These are phyloP conservation scores for Rutilus rutilus DNA, from an alignment of 2,113 vertebrate genomes.

Conservation along the genomic window DNA sequence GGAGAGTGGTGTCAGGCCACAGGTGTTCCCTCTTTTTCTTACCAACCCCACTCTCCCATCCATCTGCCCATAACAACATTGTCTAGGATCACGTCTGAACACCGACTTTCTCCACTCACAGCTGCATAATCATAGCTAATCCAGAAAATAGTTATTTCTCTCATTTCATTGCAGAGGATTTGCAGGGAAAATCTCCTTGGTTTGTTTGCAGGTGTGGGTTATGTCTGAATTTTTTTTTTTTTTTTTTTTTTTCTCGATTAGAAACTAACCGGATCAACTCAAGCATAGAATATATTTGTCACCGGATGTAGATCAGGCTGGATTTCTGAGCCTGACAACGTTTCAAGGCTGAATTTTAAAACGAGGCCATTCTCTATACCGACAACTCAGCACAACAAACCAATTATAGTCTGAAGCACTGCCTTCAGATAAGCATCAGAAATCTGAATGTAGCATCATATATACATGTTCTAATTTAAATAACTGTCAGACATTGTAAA, in stretches of 20 bases:
- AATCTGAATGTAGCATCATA: slow-evolving; percentile 15
- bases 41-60: slow-evolving; percentile 37
- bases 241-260: background rate
- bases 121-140: slow-evolving; percentile 48
- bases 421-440: slow-evolving; percentile 31
- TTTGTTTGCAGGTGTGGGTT: background rate
- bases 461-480: slow-evolving; percentile 14
- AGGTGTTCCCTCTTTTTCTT: slow-evolving; percentile 59
- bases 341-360: slow-evolving; percentile 30
- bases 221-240: slow-evolving; percentile 3
- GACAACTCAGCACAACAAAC: slow-evolving; percentile 44
- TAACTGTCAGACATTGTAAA: background rate
- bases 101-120: slow-evolving; percentile 24
- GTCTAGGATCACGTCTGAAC: slow-evolving; percentile 14
- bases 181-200: slow-evolving; percentile 21
- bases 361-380: slow-evolving; percentile 8
- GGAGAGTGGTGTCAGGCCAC: slow-evolving; percentile 53
- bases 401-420: slow-evolving; percentile 36
- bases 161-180: slow-evolving; percentile 42
- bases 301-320: slow-evolving; percentile 35
- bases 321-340: slow-evolving; percentile 5
- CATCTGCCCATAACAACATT: slow-evolving; percentile 38
- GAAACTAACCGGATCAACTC: slow-evolving; percentile 53
- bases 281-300: slow-evolving; percentile 40
- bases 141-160: slow-evolving; percentile 48